A percentile compares a stretch with the other conserved stretches of the same genome.
Evolutionary conservation across 2,113 vertebrate species (phyloP).

Genomic region (Amazona guildingii): DNA sequence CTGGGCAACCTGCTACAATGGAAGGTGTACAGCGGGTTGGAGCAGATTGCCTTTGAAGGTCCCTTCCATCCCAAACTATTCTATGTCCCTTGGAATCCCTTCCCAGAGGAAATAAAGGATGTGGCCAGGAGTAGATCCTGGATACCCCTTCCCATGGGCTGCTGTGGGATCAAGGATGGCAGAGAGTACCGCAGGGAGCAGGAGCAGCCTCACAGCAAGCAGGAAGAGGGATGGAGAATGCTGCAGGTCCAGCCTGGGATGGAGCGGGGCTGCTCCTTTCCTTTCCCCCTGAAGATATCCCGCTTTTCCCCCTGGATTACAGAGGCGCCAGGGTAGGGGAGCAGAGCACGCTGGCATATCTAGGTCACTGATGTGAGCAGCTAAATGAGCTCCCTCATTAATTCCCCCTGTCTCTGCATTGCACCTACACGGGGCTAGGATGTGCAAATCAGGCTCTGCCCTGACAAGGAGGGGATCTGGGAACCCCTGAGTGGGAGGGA

Average conservation of each 20-base stretch:
- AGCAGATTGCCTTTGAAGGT: background rate
- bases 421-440: background rate
- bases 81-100: background rate
- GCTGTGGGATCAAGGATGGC: background rate
- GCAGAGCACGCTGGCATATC: background rate
- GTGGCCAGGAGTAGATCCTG: background rate
- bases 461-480: background rate
- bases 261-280: background rate
- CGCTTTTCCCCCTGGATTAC: fast-evolving
- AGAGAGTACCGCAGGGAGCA: background rate
- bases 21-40: background rate
- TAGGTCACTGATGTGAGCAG: background rate
- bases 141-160: background rate
- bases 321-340: background rate
- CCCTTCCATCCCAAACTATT: background rate
- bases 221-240: background rate
- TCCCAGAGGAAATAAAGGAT: background rate
- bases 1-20: background rate
- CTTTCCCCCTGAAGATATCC: background rate
- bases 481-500: background rate
- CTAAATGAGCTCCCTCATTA: slow-evolving; percentile 5
- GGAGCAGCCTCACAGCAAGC: background rate
- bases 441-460: background rate
- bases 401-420: background rate
- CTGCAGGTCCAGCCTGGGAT: background rate